Evolutionary conservation across 1,140 invertebrate species (phyloP).

Genomic region (Periplaneta americana): DNA sequence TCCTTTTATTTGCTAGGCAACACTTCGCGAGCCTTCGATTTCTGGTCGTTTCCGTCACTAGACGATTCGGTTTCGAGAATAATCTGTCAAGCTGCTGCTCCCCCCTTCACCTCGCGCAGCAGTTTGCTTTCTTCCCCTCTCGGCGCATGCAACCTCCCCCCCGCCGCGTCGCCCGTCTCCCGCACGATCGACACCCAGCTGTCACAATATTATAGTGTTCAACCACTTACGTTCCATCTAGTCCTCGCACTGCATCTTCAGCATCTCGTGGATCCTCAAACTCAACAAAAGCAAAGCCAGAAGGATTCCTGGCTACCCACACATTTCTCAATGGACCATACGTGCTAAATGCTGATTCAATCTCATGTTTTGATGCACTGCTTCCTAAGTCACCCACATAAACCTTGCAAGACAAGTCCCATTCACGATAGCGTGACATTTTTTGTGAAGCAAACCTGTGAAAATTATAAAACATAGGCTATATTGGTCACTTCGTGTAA

Average conservation of each 20-base stretch:
- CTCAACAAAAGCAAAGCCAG: slow-evolving; percentile 96
- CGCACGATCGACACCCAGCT: too few relatives aligned
- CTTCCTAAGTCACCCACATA: slow-evolving; percentile 97
- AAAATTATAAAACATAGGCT: not conserved
- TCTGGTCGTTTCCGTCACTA: too few relatives aligned
- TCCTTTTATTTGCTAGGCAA: too few relatives aligned
- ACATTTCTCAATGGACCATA: slow-evolving; percentile 94
- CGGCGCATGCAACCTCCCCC: too few relatives aligned
- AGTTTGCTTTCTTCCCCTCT: too few relatives aligned
- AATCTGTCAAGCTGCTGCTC: too few relatives aligned
- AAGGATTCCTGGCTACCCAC: slow-evolving; percentile 93
- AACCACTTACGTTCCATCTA: slow-evolving; percentile 86
- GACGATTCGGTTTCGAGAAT: too few relatives aligned
- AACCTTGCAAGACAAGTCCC: slow-evolving; percentile 94
- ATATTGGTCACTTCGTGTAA: too few relatives aligned
- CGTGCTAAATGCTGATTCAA: slow-evolving; percentile 88
- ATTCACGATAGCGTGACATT: slow-evolving; percentile 79
- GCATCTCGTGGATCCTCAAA: slow-evolving; percentile 97
- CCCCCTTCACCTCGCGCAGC: too few relatives aligned
- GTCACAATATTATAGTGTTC: too few relatives aligned
- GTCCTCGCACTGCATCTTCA: slow-evolving; percentile 90
- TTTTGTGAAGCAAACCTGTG: not conserved
- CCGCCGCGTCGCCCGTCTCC: too few relatives aligned
- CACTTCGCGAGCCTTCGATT: too few relatives aligned
- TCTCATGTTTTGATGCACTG: slow-evolving; percentile 86